Evolutionary conservation across 2,888 invertebrate genomes (phyloP).

Genomic region (Ophraella communa): DNA sequence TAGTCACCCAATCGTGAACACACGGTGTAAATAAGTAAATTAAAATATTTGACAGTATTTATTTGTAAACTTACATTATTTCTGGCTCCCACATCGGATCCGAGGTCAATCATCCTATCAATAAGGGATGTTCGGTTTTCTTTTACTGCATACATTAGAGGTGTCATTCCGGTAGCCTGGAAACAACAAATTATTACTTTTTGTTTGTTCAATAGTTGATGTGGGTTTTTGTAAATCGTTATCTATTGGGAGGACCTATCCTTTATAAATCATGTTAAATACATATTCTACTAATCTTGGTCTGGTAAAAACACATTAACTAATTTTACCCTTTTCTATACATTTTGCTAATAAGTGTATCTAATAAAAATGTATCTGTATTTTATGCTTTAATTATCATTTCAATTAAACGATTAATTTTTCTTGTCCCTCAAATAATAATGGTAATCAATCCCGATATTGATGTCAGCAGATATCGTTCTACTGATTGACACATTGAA

Average conservation of each 20-base stretch:
- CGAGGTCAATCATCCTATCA: slow-evolving; percentile 91
- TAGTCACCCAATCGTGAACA: no score
- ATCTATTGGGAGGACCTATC: no score
- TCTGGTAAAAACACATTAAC: no score
- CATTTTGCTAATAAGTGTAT: no score
- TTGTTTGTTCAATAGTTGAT: slow-evolving; percentile 54
- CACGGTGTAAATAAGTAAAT: no score
- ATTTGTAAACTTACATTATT: slow-evolving; percentile 94
- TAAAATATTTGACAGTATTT: no score
- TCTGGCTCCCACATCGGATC: slow-evolving; percentile 88
- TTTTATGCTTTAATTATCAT: neutral
- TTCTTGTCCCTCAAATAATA: no score
- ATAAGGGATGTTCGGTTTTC: slow-evolving; percentile 91
- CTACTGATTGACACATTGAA: neutral
- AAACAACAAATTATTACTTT: slow-evolving; percentile 55
- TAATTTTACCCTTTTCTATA: neutral
- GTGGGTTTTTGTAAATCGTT: no score
- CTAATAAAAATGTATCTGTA: no score
- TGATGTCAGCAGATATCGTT: neutral
- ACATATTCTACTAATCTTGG: no score
- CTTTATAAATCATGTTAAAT: no score
- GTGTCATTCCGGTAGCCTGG: slow-evolving; percentile 92
- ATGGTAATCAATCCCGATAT: no score
- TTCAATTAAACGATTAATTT: slow-evolving; percentile 1
- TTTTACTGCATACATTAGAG: slow-evolving; percentile 94